A percentile compares a stretch with the other conserved stretches of the same genome.
These are phyloP conservation scores for Hippopotamyrus pictus DNA, from an alignment of 2,797 vertebrate genomes.

Conservation along the genomic window DNA sequence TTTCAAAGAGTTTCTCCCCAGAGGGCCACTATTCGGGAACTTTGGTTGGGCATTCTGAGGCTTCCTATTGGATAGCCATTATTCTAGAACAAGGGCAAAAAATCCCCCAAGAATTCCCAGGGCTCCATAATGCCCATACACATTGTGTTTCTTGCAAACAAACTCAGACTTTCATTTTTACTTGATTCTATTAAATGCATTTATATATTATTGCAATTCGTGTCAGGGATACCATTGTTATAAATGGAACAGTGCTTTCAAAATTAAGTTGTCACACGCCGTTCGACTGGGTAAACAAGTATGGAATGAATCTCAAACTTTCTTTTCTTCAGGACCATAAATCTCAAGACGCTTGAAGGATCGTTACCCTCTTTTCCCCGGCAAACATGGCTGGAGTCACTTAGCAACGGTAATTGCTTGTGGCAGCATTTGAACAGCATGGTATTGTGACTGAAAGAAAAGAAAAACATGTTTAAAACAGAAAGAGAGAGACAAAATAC, in stretches of 20 bases:
- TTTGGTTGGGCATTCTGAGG: not conserved
- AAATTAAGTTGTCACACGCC: conserved; percentile 1
- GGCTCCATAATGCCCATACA: not conserved
- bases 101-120: not conserved
- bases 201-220: not conserved
- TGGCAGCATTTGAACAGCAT: conserved; percentile 28
- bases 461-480: not conserved
- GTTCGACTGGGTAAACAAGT: conserved; percentile 21
- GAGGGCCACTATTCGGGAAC: not conserved
- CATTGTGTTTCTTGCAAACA: not conserved
- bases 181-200: not conserved
- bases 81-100: not conserved
- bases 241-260: conserved; percentile 2
- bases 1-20: not conserved
- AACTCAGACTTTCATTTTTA: not conserved
- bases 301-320: conserved; percentile 44
- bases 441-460: conserved; percentile 6
- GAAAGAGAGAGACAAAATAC: not conserved
- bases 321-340: conserved; percentile 50
- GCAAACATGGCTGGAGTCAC: conserved; percentile 41
- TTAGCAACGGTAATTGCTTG: conserved; percentile 54
- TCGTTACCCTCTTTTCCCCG: conserved; percentile 50
- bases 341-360: conserved; percentile 53
- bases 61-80: not conserved
- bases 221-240: not conserved